Percentiles rank a stretch among this genome's conserved stretches.
Conservation (phyloP, 2,888 invertebrate species). For the Leptogaster cylindrica region DNA sequence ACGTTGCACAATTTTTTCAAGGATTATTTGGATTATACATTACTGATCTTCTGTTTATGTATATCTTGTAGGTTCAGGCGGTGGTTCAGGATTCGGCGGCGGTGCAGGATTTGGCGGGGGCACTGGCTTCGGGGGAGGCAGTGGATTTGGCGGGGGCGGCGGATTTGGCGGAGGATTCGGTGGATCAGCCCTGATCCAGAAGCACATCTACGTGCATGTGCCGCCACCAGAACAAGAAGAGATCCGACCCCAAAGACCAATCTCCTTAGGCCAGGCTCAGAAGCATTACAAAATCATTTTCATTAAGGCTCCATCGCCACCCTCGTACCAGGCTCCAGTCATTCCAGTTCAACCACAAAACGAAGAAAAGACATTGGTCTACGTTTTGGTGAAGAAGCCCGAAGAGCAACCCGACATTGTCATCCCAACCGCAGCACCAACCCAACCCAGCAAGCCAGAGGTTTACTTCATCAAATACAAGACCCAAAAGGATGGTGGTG, state of each 20-base stretch:
- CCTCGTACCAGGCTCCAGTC: slow-evolving; percentile 80
- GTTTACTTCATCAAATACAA: slow-evolving; percentile 78
- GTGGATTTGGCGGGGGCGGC: slow-evolving; percentile 54
- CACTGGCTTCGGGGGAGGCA: slow-evolving; percentile 47
- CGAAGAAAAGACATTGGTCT: slow-evolving; percentile 87
- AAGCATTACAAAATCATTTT: slow-evolving; percentile 93
- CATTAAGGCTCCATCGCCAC: slow-evolving; percentile 88
- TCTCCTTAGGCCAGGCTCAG: slow-evolving; percentile 76
- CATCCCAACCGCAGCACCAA: slow-evolving; percentile 79
- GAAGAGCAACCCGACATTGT: slow-evolving; percentile 83
- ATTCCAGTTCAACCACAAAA: slow-evolving; percentile 82
- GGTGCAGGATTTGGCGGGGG: slow-evolving; percentile 51
- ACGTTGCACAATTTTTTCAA: not conserved
- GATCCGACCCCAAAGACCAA: slow-evolving; percentile 66
- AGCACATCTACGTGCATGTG: slow-evolving; percentile 89
- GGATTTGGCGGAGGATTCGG: slow-evolving; percentile 60
- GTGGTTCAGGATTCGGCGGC: slow-evolving; percentile 49
- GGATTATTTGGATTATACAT: not conserved
- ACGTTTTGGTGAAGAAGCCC: slow-evolving; percentile 87
- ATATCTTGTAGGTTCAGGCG: slow-evolving; percentile 34
- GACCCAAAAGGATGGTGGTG: slow-evolving; percentile 60
- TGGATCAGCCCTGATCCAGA: slow-evolving; percentile 70
- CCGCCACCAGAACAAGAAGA: slow-evolving; percentile 87
- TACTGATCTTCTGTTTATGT: slow-evolving; percentile 10
- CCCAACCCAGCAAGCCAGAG: slow-evolving; percentile 86